Percentiles rank a stretch among this genome's conserved stretches.
Evolutionary conservation across 2,797 vertebrate species (phyloP).

Genomic region (Tragelaphus eurycerus): DNA sequence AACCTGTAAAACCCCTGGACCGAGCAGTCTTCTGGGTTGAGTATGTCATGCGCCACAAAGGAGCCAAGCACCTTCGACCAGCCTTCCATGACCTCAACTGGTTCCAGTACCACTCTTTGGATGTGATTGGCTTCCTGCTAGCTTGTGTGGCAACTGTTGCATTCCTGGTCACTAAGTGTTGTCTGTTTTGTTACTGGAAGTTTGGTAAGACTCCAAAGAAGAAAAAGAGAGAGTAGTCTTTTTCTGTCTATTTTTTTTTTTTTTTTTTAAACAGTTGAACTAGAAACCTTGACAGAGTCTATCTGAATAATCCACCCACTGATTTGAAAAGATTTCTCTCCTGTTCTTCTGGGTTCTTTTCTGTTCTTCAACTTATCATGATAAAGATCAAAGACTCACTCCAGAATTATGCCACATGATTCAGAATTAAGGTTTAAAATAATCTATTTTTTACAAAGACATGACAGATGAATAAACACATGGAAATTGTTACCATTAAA

Average conservation of each 20-base stretch:
- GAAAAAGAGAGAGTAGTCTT: neutral
- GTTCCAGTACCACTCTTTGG: neutral
- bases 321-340: neutral
- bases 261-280: neutral
- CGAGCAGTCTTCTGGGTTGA: slow-evolving; percentile 57
- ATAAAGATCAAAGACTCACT: no score
- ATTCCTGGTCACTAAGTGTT: neutral
- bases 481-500: neutral
- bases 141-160: neutral
- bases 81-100: neutral
- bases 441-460: neutral
- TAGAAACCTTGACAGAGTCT: neutral
- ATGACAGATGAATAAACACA: neutral
- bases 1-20: slow-evolving; percentile 83
- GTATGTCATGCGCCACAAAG: slow-evolving; percentile 87
- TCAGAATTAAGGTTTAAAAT: neutral
- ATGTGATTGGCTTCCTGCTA: neutral
- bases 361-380: neutral
- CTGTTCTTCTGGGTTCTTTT: neutral
- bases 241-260: no score
- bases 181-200: neutral
- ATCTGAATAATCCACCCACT: neutral
- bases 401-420: neutral
- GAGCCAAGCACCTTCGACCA: neutral
- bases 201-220: neutral